Evolutionary conservation across 1,140 invertebrate species (phyloP).

Genomic region (Drosophila bocqueti): DNA sequence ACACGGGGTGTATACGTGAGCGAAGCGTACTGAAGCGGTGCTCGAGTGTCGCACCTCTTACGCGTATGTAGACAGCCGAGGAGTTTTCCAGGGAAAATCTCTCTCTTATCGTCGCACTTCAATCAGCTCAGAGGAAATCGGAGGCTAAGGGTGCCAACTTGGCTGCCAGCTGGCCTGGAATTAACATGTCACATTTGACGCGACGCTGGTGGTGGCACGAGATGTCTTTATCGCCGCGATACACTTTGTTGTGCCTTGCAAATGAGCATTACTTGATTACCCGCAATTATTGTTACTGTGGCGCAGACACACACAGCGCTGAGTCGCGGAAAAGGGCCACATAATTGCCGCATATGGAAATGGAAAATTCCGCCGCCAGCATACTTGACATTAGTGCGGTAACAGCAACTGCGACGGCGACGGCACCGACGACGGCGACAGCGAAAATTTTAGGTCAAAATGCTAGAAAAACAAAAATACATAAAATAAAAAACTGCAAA

Average conservation of each 20-base stretch:
- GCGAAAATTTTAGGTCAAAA: slow-evolving; percentile 78
- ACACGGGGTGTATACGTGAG: slow-evolving; percentile 24
- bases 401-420: slow-evolving; percentile 27
- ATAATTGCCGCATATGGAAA: slow-evolving; percentile 74
- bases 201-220: slow-evolving; percentile 3
- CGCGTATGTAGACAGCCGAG: slow-evolving; percentile 61
- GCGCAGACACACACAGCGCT: slow-evolving; percentile 25
- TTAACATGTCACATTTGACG: slow-evolving; percentile 82
- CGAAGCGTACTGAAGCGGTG: slow-evolving; percentile 27
- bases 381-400: slow-evolving; percentile 75
- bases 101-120: slow-evolving; percentile 75
- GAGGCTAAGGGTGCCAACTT: slow-evolving; percentile 24
- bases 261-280: slow-evolving; percentile 83
- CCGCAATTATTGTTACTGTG: slow-evolving; percentile 72
- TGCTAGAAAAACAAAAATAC: slow-evolving; percentile 48
- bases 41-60: slow-evolving; percentile 72
- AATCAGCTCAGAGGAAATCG: slow-evolving; percentile 53
- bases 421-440: slow-evolving; percentile 22
- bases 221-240: slow-evolving; percentile 64
- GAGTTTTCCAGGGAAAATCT: slow-evolving; percentile 62
- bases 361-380: slow-evolving; percentile 60
- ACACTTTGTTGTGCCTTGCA: slow-evolving; percentile 61
- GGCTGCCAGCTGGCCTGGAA: slow-evolving; percentile 70
- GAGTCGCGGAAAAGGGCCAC: slow-evolving; percentile 30
- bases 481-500: slow-evolving; percentile 17